Percentiles rank a stretch among this genome's conserved stretches.
phyloP scores from a whole-genome alignment of 2,113 vertebrate species.

The Heterotilapia buettikoferi region DNA sequence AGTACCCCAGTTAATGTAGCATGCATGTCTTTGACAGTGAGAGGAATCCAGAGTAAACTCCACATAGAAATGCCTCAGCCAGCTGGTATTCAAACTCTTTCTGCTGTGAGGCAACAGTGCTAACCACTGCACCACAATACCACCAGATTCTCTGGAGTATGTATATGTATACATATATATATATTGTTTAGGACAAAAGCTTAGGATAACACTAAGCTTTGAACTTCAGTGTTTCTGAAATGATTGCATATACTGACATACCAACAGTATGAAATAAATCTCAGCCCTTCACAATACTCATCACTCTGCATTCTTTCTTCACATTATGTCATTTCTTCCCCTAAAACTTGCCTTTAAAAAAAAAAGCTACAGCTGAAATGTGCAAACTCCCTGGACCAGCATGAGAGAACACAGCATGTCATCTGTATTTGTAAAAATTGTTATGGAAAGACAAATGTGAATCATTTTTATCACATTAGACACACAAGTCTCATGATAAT shows the following conservation, averaged over 20 bases:
- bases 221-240: background rate
- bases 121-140: too few relatives aligned
- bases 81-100: too few relatives aligned
- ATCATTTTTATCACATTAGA: background rate
- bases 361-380: background rate
- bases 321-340: background rate
- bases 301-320: background rate
- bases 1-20: background rate
- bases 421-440: background rate
- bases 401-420: background rate
- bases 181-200: too few relatives aligned
- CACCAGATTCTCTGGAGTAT: too few relatives aligned
- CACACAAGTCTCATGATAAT: background rate
- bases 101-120: too few relatives aligned
- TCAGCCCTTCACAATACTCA: background rate
- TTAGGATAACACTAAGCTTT: background rate
- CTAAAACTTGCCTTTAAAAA: background rate
- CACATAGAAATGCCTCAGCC: background rate
- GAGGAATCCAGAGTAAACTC: background rate
- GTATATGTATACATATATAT: fast-evolving
- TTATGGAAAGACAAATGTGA: background rate
- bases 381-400: background rate
- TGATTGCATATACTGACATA: background rate
- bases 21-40: background rate
- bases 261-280: background rate